phyloP scores from a whole-genome alignment of 2,113 vertebrate species.

The Hydropotes inermis region DNA sequence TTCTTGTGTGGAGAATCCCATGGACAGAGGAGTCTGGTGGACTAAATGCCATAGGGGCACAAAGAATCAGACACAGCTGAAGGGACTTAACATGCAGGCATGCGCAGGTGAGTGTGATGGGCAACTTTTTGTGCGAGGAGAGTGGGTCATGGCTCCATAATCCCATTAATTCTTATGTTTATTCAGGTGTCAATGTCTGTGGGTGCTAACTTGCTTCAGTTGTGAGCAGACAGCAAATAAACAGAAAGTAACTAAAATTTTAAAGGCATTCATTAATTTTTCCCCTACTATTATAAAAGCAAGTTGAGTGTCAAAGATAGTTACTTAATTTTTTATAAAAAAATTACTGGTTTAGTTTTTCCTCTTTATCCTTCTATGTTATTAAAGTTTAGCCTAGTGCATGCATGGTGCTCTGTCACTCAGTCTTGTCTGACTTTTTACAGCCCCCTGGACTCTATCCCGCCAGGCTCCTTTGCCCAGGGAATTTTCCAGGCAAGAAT shows the following conservation, averaged over 20 bases:
- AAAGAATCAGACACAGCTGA: neutral
- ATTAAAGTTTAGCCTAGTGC: neutral
- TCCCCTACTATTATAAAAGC: neutral
- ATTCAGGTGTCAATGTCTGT: neutral
- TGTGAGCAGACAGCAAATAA: neutral
- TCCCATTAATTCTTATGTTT: neutral
- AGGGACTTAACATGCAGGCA: neutral
- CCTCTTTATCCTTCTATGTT: neutral
- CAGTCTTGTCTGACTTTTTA: neutral
- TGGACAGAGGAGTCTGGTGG: neutral
- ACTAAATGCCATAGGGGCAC: neutral
- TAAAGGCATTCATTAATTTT: neutral
- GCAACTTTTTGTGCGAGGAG: neutral
- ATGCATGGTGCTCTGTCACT: accelerated
- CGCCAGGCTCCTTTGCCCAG: neutral
- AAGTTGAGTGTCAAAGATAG: neutral
- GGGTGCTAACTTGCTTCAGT: neutral
- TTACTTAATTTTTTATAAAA: neutral
- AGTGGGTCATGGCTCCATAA: neutral
- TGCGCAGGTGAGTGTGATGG: neutral
- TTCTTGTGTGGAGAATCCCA: neutral
- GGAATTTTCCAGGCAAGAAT: neutral
- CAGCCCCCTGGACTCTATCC: neutral
- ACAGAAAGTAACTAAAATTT: neutral
- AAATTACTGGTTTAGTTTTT: neutral